A percentile compares a stretch with the other conserved stretches of the same genome.
Evolutionary conservation across 2,888 invertebrate species (phyloP).

Genomic region (Adelphocoris suturalis): DNA sequence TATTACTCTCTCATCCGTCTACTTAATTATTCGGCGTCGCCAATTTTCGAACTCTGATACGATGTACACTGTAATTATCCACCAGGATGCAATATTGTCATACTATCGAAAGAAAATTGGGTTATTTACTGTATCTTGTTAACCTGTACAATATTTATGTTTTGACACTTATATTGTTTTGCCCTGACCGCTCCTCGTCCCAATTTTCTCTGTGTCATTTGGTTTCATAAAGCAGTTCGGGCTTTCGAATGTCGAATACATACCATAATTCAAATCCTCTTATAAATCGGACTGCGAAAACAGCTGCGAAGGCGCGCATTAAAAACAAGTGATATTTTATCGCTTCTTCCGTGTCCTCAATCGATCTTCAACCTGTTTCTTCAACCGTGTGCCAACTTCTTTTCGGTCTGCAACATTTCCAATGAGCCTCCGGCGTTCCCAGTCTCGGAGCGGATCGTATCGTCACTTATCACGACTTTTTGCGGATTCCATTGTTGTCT

Average conservation of each 20-base stretch:
- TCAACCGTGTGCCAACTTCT: neutral
- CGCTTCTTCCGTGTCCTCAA: neutral
- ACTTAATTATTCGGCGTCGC: too few species aligned
- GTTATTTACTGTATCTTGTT: too few species aligned
- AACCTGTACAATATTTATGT: too few species aligned
- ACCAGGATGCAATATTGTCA: too few species aligned
- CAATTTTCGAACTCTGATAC: too few species aligned
- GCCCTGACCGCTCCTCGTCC: neutral
- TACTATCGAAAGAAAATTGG: too few species aligned
- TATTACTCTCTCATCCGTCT: too few species aligned
- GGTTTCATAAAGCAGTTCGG: neutral
- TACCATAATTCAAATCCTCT: neutral
- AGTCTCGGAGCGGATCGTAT: neutral
- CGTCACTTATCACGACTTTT: neutral
- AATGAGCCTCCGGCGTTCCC: too few species aligned
- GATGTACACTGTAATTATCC: too few species aligned
- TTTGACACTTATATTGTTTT: neutral
- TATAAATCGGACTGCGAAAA: neutral
- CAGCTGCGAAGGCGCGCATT: neutral
- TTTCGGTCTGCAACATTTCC: neutral
- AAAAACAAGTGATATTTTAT: slow-evolving; percentile 8
- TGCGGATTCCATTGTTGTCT: neutral
- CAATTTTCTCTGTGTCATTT: neutral
- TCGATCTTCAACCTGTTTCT: slow-evolving; percentile 21
- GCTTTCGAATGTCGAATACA: neutral